Conservation (phyloP, 2,888 invertebrate species). For the Lochmaea capreae region DNA sequence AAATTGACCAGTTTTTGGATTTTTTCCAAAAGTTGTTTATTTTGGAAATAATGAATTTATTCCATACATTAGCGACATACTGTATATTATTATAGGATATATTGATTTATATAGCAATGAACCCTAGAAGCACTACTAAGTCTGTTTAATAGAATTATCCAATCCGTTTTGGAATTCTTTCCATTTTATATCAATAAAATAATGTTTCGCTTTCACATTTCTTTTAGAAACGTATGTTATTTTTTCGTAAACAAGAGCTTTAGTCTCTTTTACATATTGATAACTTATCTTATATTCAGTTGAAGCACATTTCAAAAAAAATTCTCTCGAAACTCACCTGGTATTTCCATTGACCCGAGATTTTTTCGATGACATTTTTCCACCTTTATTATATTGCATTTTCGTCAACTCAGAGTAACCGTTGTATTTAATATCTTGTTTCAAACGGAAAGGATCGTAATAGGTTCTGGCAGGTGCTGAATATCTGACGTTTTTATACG, state of each 20-base stretch:
- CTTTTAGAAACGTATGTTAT: no score
- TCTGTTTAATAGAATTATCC: background rate
- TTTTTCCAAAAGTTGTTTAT: no score
- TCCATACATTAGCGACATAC: no score
- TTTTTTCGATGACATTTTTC: conserved; percentile 11
- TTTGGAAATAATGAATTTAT: no score
- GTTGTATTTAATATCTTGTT: conserved; percentile 34
- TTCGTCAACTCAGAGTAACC: conserved; percentile 10
- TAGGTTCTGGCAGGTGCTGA: conserved; percentile 47
- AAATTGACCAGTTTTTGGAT: no score
- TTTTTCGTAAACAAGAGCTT: no score
- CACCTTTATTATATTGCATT: conserved; percentile 4
- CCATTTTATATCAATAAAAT: background rate
- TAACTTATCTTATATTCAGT: background rate
- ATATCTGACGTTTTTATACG: conserved; percentile 44
- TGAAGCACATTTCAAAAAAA: background rate
- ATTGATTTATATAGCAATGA: background rate
- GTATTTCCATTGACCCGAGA: background rate
- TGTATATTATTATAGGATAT: no score
- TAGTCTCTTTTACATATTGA: no score
- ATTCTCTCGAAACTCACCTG: conserved; percentile 13
- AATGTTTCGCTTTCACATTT: background rate
- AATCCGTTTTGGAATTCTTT: background rate
- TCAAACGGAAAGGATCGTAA: conserved; percentile 49
- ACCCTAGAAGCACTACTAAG: background rate